Conservation (phyloP, 2,888 invertebrate species). For the Bhutanitis thaidina region DNA sequence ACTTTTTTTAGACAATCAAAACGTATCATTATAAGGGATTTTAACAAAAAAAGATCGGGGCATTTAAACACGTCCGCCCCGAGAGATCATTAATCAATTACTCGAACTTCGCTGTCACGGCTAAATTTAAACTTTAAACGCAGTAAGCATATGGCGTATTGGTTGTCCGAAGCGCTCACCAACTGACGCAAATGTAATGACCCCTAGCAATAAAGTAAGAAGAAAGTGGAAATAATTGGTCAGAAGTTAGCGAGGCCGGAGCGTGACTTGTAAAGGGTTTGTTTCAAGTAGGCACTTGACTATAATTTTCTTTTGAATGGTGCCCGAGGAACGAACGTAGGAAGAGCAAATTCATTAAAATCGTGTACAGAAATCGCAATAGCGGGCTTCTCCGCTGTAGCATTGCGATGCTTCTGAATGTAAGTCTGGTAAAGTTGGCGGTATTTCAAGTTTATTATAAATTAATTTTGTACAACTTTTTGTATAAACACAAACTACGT, state of each 20-base stretch:
- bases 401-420: neutral
- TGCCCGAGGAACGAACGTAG: slow-evolving; percentile 46
- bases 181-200: slow-evolving; percentile 73
- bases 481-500: too few relatives aligned
- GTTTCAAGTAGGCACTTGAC: slow-evolving; percentile 65
- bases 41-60: slow-evolving; percentile 61
- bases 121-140: slow-evolving; percentile 52
- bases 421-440: too few relatives aligned
- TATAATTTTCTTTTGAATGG: slow-evolving; percentile 74
- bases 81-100: slow-evolving; percentile 73
- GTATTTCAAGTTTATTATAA: too few relatives aligned
- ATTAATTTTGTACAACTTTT: too few relatives aligned
- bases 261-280: slow-evolving; percentile 73
- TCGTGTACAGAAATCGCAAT: slow-evolving; percentile 70
- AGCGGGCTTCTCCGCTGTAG: slow-evolving; percentile 40
- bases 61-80: slow-evolving; percentile 73
- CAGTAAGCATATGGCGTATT: slow-evolving; percentile 66
- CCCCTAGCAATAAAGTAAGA: slow-evolving; percentile 56
- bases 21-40: slow-evolving; percentile 73
- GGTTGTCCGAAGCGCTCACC: slow-evolving; percentile 53
- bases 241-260: slow-evolving; percentile 66
- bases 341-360: slow-evolving; percentile 70
- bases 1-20: slow-evolving; percentile 65
- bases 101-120: slow-evolving; percentile 65
- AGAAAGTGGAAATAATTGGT: slow-evolving; percentile 70